phyloP scores from a whole-genome alignment of 2,888 invertebrate species.

The Drosophila limbata region DNA sequence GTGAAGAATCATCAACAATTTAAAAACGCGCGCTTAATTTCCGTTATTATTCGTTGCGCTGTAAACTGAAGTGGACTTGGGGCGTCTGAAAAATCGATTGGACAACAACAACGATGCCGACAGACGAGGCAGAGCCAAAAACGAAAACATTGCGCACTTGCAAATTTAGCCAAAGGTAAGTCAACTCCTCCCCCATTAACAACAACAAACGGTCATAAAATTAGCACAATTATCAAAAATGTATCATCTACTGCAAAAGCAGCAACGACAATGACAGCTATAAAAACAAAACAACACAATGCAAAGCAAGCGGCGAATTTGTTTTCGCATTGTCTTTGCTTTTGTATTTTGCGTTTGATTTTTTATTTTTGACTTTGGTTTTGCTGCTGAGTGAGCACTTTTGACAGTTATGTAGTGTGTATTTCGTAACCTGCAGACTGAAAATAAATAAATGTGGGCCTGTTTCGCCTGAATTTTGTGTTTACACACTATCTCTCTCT shows the following conservation, averaged over 20 bases:
- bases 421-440: conserved; percentile 67
- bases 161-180: conserved; percentile 67
- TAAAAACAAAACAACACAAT: conserved; percentile 41
- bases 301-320: conserved; percentile 42
- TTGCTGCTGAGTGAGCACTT: conserved; percentile 35
- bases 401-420: conserved; percentile 29
- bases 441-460: conserved; percentile 59
- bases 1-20: conserved; percentile 30
- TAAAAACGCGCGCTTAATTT: conserved; percentile 33
- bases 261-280: conserved; percentile 5
- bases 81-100: conserved; percentile 74
- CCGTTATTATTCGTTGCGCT: conserved; percentile 32
- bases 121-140: conserved; percentile 33
- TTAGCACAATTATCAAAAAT: conserved; percentile 38
- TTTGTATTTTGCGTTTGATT: conserved; percentile 9
- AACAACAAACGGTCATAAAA: conserved; percentile 23
- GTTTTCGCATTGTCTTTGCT: conserved; percentile 17
- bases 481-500: conserved; percentile 4
- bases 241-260: conserved; percentile 9
- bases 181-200: conserved; percentile 5
- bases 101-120: conserved; percentile 50
- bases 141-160: conserved; percentile 53
- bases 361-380: conserved; percentile 14
- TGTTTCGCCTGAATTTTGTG: conserved; percentile 42
- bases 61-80: conserved; percentile 43